Conservation (phyloP, 2,797 vertebrate genomes). For the Poecile montanus region DNA sequence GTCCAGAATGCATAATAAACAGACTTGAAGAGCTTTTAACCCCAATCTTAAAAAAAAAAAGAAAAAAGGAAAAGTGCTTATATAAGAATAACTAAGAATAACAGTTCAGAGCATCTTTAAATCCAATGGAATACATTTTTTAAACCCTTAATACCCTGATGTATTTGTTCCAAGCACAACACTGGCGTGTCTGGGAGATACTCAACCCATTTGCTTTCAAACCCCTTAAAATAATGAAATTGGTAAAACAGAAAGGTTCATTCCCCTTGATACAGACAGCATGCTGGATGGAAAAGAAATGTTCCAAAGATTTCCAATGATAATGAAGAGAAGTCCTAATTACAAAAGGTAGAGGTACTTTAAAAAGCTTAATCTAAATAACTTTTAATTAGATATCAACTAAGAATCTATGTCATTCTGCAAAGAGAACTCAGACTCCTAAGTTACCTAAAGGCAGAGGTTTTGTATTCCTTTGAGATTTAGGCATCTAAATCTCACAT, state of each 20-base stretch:
- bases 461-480: neutral
- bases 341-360: neutral
- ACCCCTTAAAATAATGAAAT: neutral
- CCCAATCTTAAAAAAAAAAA: neutral
- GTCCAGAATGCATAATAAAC: slow-evolving; percentile 26
- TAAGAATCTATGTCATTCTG: neutral
- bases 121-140: neutral
- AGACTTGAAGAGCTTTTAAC: slow-evolving; percentile 4
- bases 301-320: neutral
- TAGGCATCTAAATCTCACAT: neutral
- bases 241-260: neutral
- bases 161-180: neutral
- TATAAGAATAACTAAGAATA: neutral
- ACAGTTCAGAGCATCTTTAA: neutral
- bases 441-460: neutral
- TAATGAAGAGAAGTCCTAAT: neutral
- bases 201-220: neutral
- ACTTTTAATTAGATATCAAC: neutral
- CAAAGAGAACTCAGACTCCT: neutral
- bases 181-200: neutral
- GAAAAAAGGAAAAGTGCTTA: neutral
- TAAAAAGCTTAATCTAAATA: neutral
- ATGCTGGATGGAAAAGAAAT: neutral
- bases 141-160: neutral
- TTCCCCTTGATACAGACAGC: neutral